Percentiles rank a stretch among this genome's conserved stretches.
These are phyloP conservation scores for Ochropleura plecta DNA, from an alignment of 2,888 invertebrate genomes.

Conservation along the genomic window DNA sequence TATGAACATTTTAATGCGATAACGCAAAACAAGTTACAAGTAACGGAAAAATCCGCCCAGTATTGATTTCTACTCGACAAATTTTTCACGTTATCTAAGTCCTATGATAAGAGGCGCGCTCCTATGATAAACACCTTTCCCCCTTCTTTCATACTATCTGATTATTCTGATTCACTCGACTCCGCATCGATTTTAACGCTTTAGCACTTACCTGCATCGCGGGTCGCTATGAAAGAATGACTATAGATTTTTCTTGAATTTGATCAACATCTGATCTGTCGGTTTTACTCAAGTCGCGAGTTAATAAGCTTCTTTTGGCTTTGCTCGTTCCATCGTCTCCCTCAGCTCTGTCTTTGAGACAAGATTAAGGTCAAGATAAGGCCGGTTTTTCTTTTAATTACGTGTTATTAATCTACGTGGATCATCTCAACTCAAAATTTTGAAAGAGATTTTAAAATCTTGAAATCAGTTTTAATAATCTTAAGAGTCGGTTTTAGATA, in stretches of 20 bases:
- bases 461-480: background rate
- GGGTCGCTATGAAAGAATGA: background rate
- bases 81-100: conserved; percentile 85
- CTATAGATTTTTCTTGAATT: background rate
- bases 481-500: too few relatives aligned
- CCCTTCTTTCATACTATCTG: conserved; percentile 81
- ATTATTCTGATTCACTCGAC: conserved; percentile 71
- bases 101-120: conserved; percentile 80
- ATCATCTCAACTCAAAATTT: background rate
- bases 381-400: too few relatives aligned
- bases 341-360: too few relatives aligned
- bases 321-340: too few relatives aligned
- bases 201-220: conserved; percentile 36
- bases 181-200: conserved; percentile 64
- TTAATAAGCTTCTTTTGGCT: too few relatives aligned
- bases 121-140: conserved; percentile 81
- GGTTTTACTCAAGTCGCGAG: too few relatives aligned
- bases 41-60: conserved; percentile 74
- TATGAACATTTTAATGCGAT: conserved; percentile 27
- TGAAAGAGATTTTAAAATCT: background rate
- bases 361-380: too few relatives aligned
- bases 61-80: conserved; percentile 87
- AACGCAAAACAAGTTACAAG: conserved; percentile 51
- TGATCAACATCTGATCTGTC: too few relatives aligned
- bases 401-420: background rate